A percentile compares a stretch with the other conserved stretches of the same genome.
Evolutionary conservation across 2,113 vertebrate species (phyloP).

Genomic region (Pteropus alecto): DNA sequence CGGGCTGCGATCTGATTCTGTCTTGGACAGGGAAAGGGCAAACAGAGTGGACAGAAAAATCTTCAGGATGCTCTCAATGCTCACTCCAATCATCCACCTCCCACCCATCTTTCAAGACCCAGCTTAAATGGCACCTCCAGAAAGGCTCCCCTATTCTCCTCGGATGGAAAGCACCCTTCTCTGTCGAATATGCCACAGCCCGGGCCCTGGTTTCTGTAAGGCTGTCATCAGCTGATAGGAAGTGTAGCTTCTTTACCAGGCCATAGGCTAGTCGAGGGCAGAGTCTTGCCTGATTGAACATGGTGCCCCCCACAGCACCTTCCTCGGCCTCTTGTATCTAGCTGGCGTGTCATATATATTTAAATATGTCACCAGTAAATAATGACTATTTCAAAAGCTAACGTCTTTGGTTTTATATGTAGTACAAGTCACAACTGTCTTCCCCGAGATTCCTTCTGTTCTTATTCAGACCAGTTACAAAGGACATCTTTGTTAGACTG

Average conservation of each 20-base stretch:
- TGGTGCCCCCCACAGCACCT: fast-evolving
- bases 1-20: neutral
- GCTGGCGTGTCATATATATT: neutral
- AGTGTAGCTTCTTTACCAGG: neutral
- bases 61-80: fast-evolving
- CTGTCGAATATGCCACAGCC: neutral
- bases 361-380: neutral
- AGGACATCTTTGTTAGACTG: conserved; percentile 32
- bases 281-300: neutral
- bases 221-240: neutral
- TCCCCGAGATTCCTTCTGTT: neutral
- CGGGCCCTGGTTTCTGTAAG: neutral
- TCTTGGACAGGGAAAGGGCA: neutral
- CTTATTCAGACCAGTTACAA: neutral
- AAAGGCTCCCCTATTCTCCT: neutral
- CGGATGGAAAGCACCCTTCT: neutral
- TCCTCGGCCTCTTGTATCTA: neutral
- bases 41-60: too few species aligned
- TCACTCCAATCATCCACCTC: too few species aligned
- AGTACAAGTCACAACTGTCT: neutral
- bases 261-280: fast-evolving
- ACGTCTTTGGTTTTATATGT: neutral
- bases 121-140: neutral
- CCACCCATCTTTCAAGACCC: neutral
- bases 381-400: neutral